A percentile compares a stretch with the other conserved stretches of the same genome.
Evolutionary conservation across 2,113 vertebrate genomes (phyloP).

Genomic region (Aphyosemion australe): DNA sequence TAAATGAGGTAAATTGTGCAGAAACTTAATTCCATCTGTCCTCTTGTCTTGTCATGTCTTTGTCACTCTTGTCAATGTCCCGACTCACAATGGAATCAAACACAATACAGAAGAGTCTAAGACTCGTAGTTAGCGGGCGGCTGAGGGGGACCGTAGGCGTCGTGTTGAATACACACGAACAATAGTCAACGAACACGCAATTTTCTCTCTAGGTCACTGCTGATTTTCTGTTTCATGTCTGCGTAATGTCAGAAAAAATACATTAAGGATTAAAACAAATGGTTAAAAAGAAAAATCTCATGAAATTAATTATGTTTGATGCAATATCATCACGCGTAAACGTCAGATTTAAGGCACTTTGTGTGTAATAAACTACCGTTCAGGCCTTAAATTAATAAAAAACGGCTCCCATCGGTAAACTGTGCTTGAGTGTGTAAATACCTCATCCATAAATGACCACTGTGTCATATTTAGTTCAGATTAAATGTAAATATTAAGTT

Average conservation of each 20-base stretch:
- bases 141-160: conserved; percentile 18
- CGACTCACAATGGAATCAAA: conserved; percentile 46
- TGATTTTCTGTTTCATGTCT: not conserved
- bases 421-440: not conserved
- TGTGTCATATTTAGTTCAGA: too few species aligned
- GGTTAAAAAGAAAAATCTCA: not conserved
- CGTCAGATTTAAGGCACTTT: too few species aligned
- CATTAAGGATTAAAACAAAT: not conserved
- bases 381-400: not conserved
- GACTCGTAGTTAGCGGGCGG: conserved; percentile 27
- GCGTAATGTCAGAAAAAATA: not conserved
- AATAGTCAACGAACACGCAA: conserved; percentile 2
- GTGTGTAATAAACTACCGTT: not conserved
- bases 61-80: conserved; percentile 51
- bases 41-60: conserved; percentile 38
- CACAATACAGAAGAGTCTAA: conserved; percentile 30
- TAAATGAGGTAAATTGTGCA: conserved; percentile 71
- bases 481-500: too few species aligned
- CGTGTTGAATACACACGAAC: conserved; percentile 13
- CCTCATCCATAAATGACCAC: not conserved
- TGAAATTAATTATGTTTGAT: not conserved
- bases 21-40: conserved; percentile 69
- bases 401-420: too few species aligned
- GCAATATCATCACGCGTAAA: not conserved
- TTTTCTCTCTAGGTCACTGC: conserved; percentile 19